A percentile compares a stretch with the other conserved stretches of the same genome.
Evolutionary conservation across 2,113 vertebrate species (phyloP).

Genomic region (Oriolus oriolus): DNA sequence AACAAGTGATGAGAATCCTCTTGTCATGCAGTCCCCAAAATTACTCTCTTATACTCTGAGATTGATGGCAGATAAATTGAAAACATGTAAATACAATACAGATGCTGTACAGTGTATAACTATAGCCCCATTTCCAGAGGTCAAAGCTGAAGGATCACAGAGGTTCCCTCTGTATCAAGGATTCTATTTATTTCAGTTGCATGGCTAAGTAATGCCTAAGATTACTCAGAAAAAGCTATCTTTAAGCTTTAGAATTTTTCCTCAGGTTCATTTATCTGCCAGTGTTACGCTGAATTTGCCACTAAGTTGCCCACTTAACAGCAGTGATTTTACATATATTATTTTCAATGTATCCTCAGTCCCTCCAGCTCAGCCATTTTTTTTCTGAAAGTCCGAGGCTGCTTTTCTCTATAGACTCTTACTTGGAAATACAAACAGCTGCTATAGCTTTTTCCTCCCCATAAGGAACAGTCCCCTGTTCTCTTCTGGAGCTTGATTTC

Average conservation of each 20-base stretch:
- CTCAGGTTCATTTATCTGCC: background rate
- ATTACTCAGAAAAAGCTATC: background rate
- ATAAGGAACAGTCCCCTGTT: background rate
- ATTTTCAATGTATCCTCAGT: background rate
- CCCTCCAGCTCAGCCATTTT: background rate
- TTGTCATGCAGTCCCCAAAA: background rate
- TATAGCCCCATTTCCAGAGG: background rate
- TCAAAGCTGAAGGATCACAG: background rate
- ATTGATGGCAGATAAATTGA: background rate
- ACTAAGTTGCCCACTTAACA: background rate
- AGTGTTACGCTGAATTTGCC: background rate
- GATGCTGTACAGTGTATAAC: background rate
- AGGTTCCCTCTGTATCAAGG: background rate
- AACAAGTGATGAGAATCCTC: background rate
- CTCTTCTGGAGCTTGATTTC: background rate
- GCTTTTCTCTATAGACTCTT: background rate
- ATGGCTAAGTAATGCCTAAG: background rate
- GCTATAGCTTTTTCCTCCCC: background rate
- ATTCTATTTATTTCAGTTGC: background rate
- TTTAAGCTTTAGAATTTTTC: background rate
- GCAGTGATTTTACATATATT: background rate
- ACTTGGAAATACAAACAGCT: background rate
- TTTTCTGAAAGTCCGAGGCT: background rate
- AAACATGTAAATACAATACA: background rate
- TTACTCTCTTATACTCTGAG: background rate